Evolutionary conservation across 2,888 invertebrate species (phyloP).

Genomic region (Synergus japonicus): DNA sequence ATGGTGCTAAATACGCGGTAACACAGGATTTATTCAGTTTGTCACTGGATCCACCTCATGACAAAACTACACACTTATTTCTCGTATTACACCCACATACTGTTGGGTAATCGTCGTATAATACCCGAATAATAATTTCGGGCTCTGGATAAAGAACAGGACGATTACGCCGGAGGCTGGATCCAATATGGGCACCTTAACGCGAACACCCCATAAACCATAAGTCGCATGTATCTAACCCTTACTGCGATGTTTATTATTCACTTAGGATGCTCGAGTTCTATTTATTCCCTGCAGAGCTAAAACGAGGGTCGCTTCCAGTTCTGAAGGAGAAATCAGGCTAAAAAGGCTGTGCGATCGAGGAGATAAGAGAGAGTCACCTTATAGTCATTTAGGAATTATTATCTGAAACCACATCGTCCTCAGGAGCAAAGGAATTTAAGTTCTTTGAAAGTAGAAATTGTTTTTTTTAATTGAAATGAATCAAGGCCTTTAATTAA

Average conservation of each 20-base stretch:
- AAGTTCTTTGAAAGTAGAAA: background rate
- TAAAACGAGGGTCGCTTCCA: constrained; percentile 48
- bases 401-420: background rate
- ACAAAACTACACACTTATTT: constrained; percentile 71
- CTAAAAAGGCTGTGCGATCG: background rate
- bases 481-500: no score
- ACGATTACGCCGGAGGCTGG: constrained; percentile 66
- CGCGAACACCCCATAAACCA: constrained; percentile 52
- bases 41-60: constrained; percentile 66
- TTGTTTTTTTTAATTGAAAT: no score
- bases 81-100: constrained; percentile 74
- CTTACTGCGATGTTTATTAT: constrained; percentile 67
- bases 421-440: no score
- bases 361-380: background rate
- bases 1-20: constrained; percentile 65
- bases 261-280: constrained; percentile 70
- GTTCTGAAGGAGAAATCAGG: constrained; percentile 23
- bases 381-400: constrained; percentile 4
- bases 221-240: constrained; percentile 59
- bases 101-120: constrained; percentile 75
- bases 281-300: constrained; percentile 62
- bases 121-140: constrained; percentile 73
- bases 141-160: constrained; percentile 56
- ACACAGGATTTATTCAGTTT: constrained; percentile 67
- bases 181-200: constrained; percentile 73